These are phyloP conservation scores for Acrobasis repandana DNA, from an alignment of 2,888 invertebrate genomes.

Conservation along the genomic window DNA sequence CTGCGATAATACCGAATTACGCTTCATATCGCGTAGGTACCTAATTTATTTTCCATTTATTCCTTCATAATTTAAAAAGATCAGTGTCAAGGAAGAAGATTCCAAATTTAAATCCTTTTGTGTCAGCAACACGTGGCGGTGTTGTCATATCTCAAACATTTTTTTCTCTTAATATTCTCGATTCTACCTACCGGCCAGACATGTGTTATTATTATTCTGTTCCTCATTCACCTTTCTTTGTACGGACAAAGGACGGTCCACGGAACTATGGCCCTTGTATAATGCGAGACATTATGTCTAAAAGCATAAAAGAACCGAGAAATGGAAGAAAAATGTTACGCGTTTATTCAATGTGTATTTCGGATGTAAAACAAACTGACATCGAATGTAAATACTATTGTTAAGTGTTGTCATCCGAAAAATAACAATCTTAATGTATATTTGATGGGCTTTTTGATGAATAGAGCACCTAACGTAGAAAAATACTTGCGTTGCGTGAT, in stretches of 20 bases:
- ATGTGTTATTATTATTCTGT: constrained; percentile 74
- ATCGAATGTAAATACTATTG: constrained; percentile 82
- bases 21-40: constrained; percentile 2
- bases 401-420: constrained; percentile 73
- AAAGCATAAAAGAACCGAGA: constrained; percentile 67
- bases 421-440: constrained; percentile 74
- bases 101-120: constrained; percentile 62
- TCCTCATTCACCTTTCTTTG: constrained; percentile 76
- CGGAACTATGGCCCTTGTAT: constrained; percentile 71
- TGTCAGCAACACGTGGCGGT: constrained; percentile 70
- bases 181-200: constrained; percentile 67
- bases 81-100: constrained; percentile 47
- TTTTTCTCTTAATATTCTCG: constrained; percentile 59
- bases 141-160: constrained; percentile 69
- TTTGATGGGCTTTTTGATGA: constrained; percentile 71
- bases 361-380: constrained; percentile 82
- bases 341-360: constrained; percentile 77
- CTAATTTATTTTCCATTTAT: background rate
- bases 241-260: constrained; percentile 63
- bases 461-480: constrained; percentile 46
- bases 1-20: constrained; percentile 38
- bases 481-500: constrained; percentile 46
- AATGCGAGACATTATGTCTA: constrained; percentile 73
- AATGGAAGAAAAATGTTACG: constrained; percentile 74
- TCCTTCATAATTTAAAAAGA: constrained; percentile 33